Conservation (phyloP, 2,888 invertebrate genomes). For the Cosmia pyralina region DNA sequence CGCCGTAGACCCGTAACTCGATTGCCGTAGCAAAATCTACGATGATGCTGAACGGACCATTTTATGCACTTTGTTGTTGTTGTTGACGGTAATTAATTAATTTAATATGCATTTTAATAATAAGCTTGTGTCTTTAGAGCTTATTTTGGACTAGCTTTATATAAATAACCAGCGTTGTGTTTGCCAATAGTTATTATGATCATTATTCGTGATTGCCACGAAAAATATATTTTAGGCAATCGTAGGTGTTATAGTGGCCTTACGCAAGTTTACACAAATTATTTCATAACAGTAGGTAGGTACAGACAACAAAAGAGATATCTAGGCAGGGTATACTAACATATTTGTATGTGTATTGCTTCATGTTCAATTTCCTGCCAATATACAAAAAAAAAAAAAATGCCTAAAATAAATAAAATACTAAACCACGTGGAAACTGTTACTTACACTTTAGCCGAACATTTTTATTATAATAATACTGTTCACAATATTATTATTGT, state of each 20-base stretch:
- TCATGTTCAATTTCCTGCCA: too few relatives aligned
- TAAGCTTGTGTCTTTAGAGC: background rate
- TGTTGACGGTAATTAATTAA: background rate
- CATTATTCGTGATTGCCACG: background rate
- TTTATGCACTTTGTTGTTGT: slow-evolving; percentile 1
- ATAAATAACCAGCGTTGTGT: too few relatives aligned
- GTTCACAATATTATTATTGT: background rate
- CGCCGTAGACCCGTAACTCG: slow-evolving; percentile 36
- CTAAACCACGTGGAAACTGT: background rate
- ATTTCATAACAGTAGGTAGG: too few relatives aligned
- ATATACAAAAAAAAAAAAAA: too few relatives aligned
- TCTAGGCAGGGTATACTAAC: too few relatives aligned
- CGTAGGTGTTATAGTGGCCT: too few relatives aligned
- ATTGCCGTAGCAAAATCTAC: slow-evolving; percentile 25
- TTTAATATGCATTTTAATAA: background rate
- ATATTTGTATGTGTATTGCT: too few relatives aligned
- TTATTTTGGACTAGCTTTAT: slow-evolving; percentile 2
- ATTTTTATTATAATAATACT: background rate
- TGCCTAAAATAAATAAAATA: too few relatives aligned
- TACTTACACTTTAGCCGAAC: background rate
- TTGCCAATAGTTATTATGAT: background rate
- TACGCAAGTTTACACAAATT: too few relatives aligned
- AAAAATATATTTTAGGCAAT: background rate
- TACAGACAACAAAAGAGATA: too few relatives aligned
- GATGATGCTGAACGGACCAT: background rate